Conservation (phyloP, 2,797 vertebrate species). For the Bovichtus diacanthus region DNA sequence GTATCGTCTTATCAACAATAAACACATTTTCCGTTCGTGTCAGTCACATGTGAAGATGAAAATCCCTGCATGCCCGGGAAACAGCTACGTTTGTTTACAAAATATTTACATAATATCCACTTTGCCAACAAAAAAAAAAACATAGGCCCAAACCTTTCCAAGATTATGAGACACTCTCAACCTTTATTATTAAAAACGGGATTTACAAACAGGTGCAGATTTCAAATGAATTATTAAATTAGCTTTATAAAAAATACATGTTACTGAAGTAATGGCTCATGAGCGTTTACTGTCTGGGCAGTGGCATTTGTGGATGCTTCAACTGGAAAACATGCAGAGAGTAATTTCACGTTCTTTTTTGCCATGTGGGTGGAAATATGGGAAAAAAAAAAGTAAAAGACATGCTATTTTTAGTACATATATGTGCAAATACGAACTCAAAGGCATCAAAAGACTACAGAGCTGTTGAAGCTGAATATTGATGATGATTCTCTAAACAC, state of each 20-base stretch:
- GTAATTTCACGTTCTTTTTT: background rate
- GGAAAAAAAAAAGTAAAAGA: background rate
- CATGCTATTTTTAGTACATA: background rate
- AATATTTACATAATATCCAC: background rate
- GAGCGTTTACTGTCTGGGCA: background rate
- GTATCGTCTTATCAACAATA: background rate
- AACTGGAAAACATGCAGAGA: background rate
- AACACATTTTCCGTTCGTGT: background rate
- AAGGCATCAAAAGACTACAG: background rate
- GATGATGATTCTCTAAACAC: background rate
- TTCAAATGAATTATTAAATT: background rate
- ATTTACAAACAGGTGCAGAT: background rate
- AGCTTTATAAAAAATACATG: background rate
- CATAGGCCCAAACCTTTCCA: background rate
- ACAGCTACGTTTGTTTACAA: background rate
- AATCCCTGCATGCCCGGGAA: background rate
- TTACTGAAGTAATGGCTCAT: background rate
- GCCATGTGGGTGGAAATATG: constrained; percentile 2
- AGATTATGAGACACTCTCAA: background rate
- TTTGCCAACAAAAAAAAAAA: background rate
- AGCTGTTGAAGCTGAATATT: background rate
- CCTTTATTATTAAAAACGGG: background rate
- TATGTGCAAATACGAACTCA: background rate
- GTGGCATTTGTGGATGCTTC: background rate
- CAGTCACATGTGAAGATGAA: background rate